Evolutionary conservation across 1,140 invertebrate genomes (phyloP).

Genomic region (Acromyrmex charruanus): DNA sequence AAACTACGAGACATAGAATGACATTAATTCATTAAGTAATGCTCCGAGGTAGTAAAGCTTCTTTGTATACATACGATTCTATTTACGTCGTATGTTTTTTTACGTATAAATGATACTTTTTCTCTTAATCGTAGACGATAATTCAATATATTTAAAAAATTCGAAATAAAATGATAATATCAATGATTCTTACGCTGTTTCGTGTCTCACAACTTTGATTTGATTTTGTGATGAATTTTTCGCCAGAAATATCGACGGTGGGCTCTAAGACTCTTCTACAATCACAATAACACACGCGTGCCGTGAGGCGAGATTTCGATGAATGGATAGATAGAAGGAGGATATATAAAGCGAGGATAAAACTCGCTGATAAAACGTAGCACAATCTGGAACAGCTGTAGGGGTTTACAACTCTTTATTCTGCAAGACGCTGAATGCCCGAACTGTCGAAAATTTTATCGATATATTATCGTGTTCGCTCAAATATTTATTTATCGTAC

Average conservation of each 20-base stretch:
- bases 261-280: neutral
- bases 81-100: constrained; percentile 14
- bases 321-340: constrained; percentile 78
- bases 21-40: constrained; percentile 13
- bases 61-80: neutral
- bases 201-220: neutral
- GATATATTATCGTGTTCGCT: constrained; percentile 57
- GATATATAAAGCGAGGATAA: constrained; percentile 40
- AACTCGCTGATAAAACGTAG: constrained; percentile 73
- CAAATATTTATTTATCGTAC: constrained; percentile 74
- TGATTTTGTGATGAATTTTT: neutral
- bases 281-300: constrained; percentile 57
- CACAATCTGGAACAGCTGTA: constrained; percentile 80
- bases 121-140: neutral
- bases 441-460: constrained; percentile 80
- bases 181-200: neutral
- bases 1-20: neutral
- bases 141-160: constrained; percentile 6
- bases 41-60: neutral
- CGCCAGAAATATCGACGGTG: neutral
- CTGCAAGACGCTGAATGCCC: constrained; percentile 73
- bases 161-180: neutral
- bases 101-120: neutral
- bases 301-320: constrained; percentile 72
- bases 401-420: constrained; percentile 80